phyloP scores from a whole-genome alignment of 2,888 invertebrate species.

The Aelia acuminata region DNA sequence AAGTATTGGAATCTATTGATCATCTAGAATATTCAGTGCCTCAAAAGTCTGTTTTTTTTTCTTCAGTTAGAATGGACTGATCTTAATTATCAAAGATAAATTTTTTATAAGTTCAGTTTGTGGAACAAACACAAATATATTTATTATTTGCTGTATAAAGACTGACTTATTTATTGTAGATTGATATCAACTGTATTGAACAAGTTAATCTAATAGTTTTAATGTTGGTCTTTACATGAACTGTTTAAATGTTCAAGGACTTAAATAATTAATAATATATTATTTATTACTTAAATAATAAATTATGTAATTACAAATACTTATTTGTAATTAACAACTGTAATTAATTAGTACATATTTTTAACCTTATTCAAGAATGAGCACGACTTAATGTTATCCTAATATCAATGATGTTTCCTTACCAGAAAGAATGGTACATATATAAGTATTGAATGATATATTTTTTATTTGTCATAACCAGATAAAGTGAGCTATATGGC shows the following conservation, averaged over 20 bases:
- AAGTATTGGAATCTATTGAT: constrained; percentile 77
- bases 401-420: no score
- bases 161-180: constrained; percentile 7
- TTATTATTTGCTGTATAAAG: neutral
- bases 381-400: no score
- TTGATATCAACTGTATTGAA: neutral
- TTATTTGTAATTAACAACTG: no score
- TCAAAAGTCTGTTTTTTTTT: neutral
- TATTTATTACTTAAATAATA: no score
- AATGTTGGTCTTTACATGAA: neutral
- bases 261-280: no score
- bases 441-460: no score
- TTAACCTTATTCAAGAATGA: no score
- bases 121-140: neutral
- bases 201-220: neutral
- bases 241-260: neutral
- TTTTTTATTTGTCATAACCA: no score
- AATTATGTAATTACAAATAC: no score
- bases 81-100: neutral
- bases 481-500: no score
- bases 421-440: no score
- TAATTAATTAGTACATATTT: no score
- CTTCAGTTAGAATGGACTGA: neutral
- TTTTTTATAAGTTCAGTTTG: neutral
- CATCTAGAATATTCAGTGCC: neutral